Percentiles rank a stretch among this genome's conserved stretches.
Conservation (phyloP, 2,888 invertebrate species). For the Selenia dentaria region DNA sequence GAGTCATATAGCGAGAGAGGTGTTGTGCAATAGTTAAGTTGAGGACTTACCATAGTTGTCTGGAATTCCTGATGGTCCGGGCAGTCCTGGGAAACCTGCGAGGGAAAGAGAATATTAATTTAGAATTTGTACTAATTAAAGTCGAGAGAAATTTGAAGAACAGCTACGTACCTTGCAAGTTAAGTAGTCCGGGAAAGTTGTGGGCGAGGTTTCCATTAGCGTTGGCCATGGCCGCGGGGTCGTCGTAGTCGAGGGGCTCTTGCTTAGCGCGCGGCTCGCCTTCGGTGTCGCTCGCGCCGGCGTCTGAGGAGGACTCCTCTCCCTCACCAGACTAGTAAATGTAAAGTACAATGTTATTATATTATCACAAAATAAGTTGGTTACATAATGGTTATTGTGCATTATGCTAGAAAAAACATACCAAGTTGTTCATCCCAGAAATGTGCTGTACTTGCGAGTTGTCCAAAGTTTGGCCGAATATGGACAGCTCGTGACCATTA, state of each 20-base stretch:
- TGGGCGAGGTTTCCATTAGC: conserved; percentile 87
- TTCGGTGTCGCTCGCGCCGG: conserved; percentile 89
- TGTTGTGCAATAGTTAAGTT: conserved; percentile 42
- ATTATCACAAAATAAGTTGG: too few relatives aligned
- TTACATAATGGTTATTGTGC: too few relatives aligned
- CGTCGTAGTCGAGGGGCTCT: conserved; percentile 89
- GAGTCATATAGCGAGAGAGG: conserved; percentile 53
- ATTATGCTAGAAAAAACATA: too few relatives aligned
- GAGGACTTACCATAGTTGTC: conserved; percentile 91
- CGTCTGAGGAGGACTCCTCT: conserved; percentile 94
- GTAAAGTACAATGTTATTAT: background rate
- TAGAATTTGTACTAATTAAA: background rate
- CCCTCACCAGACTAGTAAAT: conserved; percentile 81
- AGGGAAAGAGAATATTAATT: conserved; percentile 38
- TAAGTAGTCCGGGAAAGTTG: conserved; percentile 92
- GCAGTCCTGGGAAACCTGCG: conserved; percentile 89
- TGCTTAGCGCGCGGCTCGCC: conserved; percentile 88
- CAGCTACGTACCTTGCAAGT: conserved; percentile 91
- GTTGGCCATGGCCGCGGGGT: conserved; percentile 87
- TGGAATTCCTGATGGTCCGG: conserved; percentile 94
- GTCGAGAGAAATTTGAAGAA: too few relatives aligned
- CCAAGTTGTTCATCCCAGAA: conserved; percentile 76
- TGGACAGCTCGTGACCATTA: conserved; percentile 87
- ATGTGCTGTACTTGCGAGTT: conserved; percentile 87
- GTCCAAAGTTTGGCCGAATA: conserved; percentile 91